Percentiles rank a stretch among this genome's conserved stretches.
Conservation (phyloP, 1,140 invertebrate species). For the Chironomus tepperi region DNA sequence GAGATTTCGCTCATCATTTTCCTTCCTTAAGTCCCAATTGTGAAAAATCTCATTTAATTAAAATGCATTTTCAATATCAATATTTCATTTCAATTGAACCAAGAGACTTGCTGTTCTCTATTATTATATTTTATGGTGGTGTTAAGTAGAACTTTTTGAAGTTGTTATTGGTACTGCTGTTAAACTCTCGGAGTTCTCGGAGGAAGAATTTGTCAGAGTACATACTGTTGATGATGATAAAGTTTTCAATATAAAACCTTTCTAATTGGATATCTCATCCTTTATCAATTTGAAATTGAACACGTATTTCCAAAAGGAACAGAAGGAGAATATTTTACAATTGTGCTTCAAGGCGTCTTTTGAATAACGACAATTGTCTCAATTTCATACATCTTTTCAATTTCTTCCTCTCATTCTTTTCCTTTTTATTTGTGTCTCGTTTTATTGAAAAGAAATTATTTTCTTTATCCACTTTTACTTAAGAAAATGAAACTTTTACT, state of each 20-base stretch:
- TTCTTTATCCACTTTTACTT: background rate
- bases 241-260: slow-evolving; percentile 12
- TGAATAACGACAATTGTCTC: slow-evolving; percentile 8
- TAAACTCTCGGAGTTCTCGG: background rate
- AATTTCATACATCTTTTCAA: background rate
- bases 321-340: background rate
- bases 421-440: background rate
- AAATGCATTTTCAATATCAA: slow-evolving; percentile 19
- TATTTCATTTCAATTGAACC: no score
- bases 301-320: background rate
- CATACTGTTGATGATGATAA: background rate
- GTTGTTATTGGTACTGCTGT: background rate
- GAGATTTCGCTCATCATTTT: background rate
- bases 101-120: background rate
- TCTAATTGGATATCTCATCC: slow-evolving; percentile 19
- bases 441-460: background rate
- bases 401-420: background rate
- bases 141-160: no score
- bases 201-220: background rate
- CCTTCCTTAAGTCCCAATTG: background rate
- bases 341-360: background rate
- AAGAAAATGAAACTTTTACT: background rate
- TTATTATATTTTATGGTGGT: no score
- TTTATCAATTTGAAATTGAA: slow-evolving; percentile 18
- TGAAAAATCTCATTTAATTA: slow-evolving; percentile 15